These are phyloP conservation scores for Myodes glareolus DNA, from an alignment of 2,113 vertebrate species.

Conservation along the genomic window DNA sequence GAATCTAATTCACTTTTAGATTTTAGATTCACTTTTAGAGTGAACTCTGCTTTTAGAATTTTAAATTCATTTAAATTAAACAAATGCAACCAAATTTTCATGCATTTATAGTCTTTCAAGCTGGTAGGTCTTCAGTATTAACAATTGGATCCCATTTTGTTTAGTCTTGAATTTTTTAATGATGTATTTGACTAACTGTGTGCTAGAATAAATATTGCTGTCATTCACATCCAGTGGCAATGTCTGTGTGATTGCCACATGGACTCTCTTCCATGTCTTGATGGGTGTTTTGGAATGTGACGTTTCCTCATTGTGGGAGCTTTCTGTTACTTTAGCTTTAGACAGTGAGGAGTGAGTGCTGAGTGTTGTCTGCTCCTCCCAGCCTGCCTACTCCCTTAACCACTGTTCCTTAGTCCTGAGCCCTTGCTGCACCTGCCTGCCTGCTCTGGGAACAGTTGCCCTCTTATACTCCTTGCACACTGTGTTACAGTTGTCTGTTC, in stretches of 20 bases:
- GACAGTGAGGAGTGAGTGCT: background rate
- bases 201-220: background rate
- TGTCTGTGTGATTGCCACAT: background rate
- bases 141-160: background rate
- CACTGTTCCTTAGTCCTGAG: background rate
- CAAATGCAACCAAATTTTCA: constrained; percentile 23
- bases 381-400: background rate
- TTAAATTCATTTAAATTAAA: background rate
- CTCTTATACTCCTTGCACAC: background rate
- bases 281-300: background rate
- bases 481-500: background rate
- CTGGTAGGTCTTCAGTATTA: background rate
- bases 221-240: background rate
- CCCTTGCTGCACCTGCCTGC: background rate
- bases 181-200: background rate
- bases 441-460: background rate
- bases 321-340: background rate
- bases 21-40: too few species aligned
- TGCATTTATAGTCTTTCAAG: constrained; percentile 12
- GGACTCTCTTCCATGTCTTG: background rate
- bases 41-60: constrained; percentile 37
- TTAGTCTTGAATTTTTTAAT: constrained; percentile 15
- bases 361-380: background rate
- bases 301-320: background rate
- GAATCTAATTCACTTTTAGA: background rate